Conservation (phyloP, 2,797 vertebrate species). For the Sebastes hubbsi region DNA sequence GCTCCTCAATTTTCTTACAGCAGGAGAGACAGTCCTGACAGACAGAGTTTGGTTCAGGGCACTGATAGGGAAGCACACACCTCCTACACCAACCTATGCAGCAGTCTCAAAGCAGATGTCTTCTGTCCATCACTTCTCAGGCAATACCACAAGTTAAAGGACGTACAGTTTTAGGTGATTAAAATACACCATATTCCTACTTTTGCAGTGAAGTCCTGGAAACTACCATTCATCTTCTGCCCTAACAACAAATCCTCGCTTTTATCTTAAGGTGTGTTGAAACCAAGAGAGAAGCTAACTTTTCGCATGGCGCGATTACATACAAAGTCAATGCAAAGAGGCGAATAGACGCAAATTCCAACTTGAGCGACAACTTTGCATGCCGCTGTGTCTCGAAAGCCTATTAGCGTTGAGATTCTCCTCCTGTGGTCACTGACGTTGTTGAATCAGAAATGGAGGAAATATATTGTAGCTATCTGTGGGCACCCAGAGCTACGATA, state of each 20-base stretch:
- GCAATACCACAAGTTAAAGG: background rate
- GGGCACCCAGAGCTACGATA: no score
- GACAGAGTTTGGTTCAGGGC: background rate
- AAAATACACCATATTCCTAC: background rate
- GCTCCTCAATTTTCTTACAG: background rate
- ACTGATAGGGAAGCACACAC: slow-evolving; percentile 6
- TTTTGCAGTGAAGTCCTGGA: background rate
- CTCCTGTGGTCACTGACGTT: no score
- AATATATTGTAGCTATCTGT: no score
- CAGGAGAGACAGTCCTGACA: slow-evolving; percentile 1
- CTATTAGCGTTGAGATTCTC: no score
- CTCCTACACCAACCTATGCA: background rate
- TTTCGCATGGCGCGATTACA: background rate
- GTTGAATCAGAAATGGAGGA: no score
- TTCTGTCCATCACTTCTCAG: background rate
- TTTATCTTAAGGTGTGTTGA: background rate
- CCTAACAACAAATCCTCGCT: background rate
- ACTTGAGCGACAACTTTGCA: no score
- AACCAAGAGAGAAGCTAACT: background rate
- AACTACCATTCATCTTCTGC: background rate
- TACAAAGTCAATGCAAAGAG: background rate
- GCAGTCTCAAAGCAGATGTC: slow-evolving; percentile 6
- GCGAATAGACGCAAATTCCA: background rate
- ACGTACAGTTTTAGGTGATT: background rate
- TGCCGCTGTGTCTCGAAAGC: no score